Base-by-base conservation (phyloP, 2,113 vertebrate genomes). In the Puffinus mauretanicus region DNA sequence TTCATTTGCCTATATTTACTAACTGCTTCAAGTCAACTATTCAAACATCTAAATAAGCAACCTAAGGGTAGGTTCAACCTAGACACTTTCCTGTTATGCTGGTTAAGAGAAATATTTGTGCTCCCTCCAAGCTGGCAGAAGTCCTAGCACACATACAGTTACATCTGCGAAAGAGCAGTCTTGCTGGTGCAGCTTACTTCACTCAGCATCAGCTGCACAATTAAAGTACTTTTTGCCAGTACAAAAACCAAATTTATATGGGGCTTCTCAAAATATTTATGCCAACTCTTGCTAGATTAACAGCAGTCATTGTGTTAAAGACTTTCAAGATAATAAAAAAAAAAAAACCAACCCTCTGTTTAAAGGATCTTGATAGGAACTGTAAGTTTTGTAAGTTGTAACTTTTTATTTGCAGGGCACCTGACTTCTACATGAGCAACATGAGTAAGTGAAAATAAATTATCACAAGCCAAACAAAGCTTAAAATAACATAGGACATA, bases 51-150 rank as follows among this genome's bases (percentile, higher is more conserved):
- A 95, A 95, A 96, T 70, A 95, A 67, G 89, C 94, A 93, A 89
- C 91, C 94, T 96, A 80, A 96, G 94, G 93, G 89, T 78, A 96
- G 77, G 86, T 90, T 94, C 93, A 88, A 34, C 66, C 54, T 40
- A 77, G 91, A 79, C 71, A 55, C 86, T 70, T 94, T 38, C 91
- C 89, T 91, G 95, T 76, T 90, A 70, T 1, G 16, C 86, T 89
- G 70, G 86, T 93, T 93, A 82, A 66, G 73, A 76, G 84, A 64
- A 94, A 24, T 66, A 80, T 16, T 77, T 78, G 86, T 26, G 26
- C 76, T 94, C 61, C 20, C 79, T 97, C 88, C 85, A 54, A 85
- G 62, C 94, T 95, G 94, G 94, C 96, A 93, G 17, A 55, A 66
- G 51, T 93, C 86, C 95, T 94, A 79, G 58, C 66, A 57, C 73